Evolutionary conservation across 92 coral and sea anemone species (phyloP).

Genomic region (Diadumene lineata): DNA sequence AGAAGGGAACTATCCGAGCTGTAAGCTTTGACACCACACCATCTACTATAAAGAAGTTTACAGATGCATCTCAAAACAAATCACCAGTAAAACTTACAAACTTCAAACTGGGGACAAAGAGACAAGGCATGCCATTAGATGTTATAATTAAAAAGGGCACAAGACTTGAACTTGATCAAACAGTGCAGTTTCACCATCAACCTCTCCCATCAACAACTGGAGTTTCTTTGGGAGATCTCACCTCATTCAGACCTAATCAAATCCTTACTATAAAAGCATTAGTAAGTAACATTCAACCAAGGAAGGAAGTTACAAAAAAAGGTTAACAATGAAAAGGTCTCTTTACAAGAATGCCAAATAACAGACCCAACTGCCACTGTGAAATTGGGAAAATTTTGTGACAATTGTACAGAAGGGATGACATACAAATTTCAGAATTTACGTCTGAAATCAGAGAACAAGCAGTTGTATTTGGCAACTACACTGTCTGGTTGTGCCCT

Average conservation of each 20-base stretch:
- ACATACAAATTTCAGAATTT: slow-evolving; percentile 18
- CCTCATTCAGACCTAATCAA: slow-evolving; percentile 13
- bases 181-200: slow-evolving; percentile 19
- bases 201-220: slow-evolving; percentile 9
- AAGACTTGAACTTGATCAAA: slow-evolving; percentile 18
- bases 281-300: slow-evolving; percentile 26
- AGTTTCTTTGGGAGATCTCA: slow-evolving; percentile 21
- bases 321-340: slow-evolving; percentile 13
- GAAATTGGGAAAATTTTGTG: slow-evolving; percentile 13
- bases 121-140: no score
- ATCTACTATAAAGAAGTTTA: slow-evolving; percentile 7
- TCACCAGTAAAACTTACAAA: slow-evolving; percentile 38
- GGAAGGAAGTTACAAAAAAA: slow-evolving; percentile 22
- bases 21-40: slow-evolving; percentile 29
- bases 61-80: slow-evolving; percentile 26
- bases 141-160: slow-evolving; percentile 31
- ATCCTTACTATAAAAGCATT: slow-evolving; percentile 23
- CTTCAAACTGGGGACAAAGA: no score
- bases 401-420: neutral
- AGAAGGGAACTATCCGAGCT: slow-evolving; percentile 25
- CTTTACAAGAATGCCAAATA: slow-evolving; percentile 37
- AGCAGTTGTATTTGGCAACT: no score
- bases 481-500: no score
- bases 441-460: slow-evolving; percentile 18
- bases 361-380: slow-evolving; percentile 11